A percentile compares a stretch with the other conserved stretches of the same genome.
Conservation (phyloP, 2,888 invertebrate species). For the Nysson spinosus region DNA sequence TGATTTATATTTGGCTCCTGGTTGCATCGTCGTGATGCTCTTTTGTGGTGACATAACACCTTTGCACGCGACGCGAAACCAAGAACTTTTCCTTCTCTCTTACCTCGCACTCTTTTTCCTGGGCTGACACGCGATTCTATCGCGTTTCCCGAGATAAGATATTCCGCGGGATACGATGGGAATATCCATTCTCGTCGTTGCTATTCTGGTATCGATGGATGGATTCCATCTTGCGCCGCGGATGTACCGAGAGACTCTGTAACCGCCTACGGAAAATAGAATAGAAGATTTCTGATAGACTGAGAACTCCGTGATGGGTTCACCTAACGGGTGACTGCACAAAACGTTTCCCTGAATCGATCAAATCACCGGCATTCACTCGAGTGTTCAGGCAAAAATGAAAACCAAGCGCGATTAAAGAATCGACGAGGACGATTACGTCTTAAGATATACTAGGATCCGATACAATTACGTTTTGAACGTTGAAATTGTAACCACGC, state of each 20-base stretch:
- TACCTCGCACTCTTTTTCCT: not conserved
- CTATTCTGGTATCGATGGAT: constrained; percentile 42
- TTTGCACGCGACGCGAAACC: constrained; percentile 8
- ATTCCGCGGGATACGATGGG: constrained; percentile 18
- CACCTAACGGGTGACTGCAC: constrained; percentile 1
- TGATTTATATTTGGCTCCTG: constrained; percentile 27
- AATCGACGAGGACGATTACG: not conserved
- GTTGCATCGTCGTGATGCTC: not conserved
- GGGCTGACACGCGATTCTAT: constrained; percentile 1
- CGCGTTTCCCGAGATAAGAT: constrained; percentile 23
- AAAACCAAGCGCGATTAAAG: not conserved
- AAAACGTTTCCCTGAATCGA: constrained; percentile 4
- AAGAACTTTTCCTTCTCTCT: constrained; percentile 13
- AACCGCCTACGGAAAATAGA: constrained; percentile 24
- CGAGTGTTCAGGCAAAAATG: not conserved
- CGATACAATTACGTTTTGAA: no score
- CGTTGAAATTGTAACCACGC: no score
- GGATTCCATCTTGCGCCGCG: constrained; percentile 34
- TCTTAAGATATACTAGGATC: no score
- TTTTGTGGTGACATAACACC: constrained; percentile 17
- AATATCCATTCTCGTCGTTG: constrained; percentile 41
- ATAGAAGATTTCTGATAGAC: constrained; percentile 33
- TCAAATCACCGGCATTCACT: constrained; percentile 2
- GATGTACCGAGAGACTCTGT: not conserved
- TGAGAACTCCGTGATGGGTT: not conserved